A percentile compares a stretch with the other conserved stretches of the same genome.
Evolutionary conservation across 2,113 vertebrate genomes (phyloP).

Genomic region (Agelaius phoeniceus): DNA sequence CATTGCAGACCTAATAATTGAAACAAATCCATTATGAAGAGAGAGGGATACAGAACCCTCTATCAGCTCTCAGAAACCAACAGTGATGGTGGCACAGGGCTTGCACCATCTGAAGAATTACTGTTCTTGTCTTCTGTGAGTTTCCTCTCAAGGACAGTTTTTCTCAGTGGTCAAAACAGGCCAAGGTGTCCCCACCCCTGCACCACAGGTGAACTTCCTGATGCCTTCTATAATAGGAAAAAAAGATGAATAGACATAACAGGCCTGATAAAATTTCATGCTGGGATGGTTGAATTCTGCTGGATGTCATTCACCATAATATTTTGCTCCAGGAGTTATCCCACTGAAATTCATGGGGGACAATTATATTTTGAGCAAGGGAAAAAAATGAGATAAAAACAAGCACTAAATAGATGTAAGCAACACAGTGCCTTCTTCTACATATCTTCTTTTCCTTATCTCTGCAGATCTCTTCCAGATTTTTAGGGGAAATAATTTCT

Average conservation of each 20-base stretch:
- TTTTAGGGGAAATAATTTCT: not conserved
- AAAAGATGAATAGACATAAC: not conserved
- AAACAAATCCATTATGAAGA: not conserved
- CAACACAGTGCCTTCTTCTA: not conserved
- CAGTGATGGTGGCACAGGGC: not conserved
- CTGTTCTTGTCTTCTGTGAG: not conserved
- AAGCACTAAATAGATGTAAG: not conserved
- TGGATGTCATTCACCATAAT: not conserved
- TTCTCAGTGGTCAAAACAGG: not conserved
- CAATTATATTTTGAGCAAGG: not conserved
- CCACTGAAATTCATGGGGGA: not conserved
- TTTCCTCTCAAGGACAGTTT: not conserved
- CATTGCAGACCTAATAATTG: not conserved
- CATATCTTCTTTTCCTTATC: not conserved
- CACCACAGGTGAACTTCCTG: not conserved
- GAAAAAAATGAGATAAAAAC: not conserved
- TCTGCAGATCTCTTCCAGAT: not conserved
- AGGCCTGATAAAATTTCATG: not conserved
- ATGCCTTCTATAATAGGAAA: not conserved
- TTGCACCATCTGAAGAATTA: not conserved
- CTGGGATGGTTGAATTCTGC: not conserved
- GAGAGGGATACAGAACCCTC: too few relatives aligned
- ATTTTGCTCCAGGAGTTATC: not conserved
- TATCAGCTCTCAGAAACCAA: not conserved
- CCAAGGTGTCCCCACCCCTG: not conserved